Base-by-base conservation (phyloP, 2,888 invertebrate genomes). In the Meganola albula region DNA sequence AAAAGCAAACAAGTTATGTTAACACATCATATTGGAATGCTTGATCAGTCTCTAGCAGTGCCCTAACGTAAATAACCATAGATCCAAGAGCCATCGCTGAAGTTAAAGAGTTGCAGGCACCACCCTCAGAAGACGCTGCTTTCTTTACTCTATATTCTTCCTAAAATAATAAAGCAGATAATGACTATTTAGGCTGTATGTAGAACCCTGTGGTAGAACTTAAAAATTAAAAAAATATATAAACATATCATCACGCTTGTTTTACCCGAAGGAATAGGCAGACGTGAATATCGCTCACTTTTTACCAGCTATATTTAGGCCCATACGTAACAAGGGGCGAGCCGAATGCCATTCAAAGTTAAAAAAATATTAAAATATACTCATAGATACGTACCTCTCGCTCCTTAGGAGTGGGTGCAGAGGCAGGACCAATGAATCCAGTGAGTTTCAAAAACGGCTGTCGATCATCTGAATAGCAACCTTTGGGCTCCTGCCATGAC, bases 1-100 rank as follows among this genome's bases (percentile, higher is more conserved):
- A n/a, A n/a, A n/a, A n/a, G n/a, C n/a, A n/a, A n/a, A 12, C 11
- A 9, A 10, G 11, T 60, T 57, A 80, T 3, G 53, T 55, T 10
- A 84, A 50, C 2, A 83, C 69, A 40, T 84, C 84, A 33, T 85
- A 85, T 40, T 85, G 84, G 41, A 85, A 85, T 1, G 84, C 82
- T 45, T 80, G 80, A 42, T 85, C 84, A 0, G 83, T 79, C 46
- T 85, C 84, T 20, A 84, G 49, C 2, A 85, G 51, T 1, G 84
- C 79, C 37, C 84, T 56, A n/a, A 77, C 52, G 42, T 84, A 84
- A 10, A 84, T 37, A 1, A 67, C 71, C 23, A 85, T 46, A 1
- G 79, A 73, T 0, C 79, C 76, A 4, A 85, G 63, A 2, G 84
- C 84, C 84, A 80, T 82, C 0, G 78, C 84, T 1, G 84, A 84